Base-by-base conservation (phyloP, 2,888 invertebrate genomes). In the Exephanes ischioxanthus region DNA sequence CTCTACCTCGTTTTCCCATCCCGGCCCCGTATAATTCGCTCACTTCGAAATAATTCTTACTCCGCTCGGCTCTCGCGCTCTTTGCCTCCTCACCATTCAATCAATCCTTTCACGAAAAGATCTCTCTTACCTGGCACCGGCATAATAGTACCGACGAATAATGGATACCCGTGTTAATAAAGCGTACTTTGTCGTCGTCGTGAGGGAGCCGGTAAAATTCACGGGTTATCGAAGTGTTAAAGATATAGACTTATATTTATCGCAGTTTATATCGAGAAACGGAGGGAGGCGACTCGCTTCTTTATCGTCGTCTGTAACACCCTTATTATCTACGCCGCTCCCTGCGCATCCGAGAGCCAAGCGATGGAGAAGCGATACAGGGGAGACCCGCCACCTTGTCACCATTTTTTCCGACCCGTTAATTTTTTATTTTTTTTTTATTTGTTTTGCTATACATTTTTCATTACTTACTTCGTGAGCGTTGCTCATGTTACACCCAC, bases 191-290 rank as follows among this genome's bases (percentile, higher is more conserved):
- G 30, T 33, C 63, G 22, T 55, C 58, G 37, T 72, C 63, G 11
- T 41, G 16, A 16, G 58, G 53, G 19, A 66, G 78, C 37, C 67
- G 48, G 37, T 58, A 73, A 73, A 83, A 83, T 79, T 79, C 78
- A 79, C 61, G 58, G 45, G 41, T 68, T 73, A 83, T 83, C 79
- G 73, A 68, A 73, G 72, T 78, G 78, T 73, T 72, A 73, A 73
- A 83, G 83, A 73, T 83, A 72, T 37, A 61, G 73, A 53, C 63
- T 51, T 66, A 53, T 79, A 83, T 83, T 77, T 72, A 72, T 83
- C 71, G 41, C 14, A 58, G 67, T 58, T 53, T 63, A 77, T 71
- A 78, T 72, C 72, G 78, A 66, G 67, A 66, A 55, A 48, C 41
- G 11, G 66, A 53, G 76, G 33, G 78, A 70, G 33, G 72, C 48